Conservation (phyloP, 2,888 invertebrate species). For the Catonia carolina region DNA sequence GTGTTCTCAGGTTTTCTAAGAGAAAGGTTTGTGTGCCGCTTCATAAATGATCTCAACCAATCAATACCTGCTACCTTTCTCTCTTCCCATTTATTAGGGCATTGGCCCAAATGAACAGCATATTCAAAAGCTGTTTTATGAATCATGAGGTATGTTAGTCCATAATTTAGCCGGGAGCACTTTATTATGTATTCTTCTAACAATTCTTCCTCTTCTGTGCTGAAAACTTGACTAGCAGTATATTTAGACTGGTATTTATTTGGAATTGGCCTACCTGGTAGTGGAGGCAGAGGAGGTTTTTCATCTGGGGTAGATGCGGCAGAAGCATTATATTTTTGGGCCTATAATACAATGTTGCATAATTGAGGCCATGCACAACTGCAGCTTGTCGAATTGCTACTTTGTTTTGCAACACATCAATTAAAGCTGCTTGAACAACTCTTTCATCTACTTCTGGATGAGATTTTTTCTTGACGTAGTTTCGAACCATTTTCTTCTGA, state of each 20-base stretch:
- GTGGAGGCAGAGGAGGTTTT: too few relatives aligned
- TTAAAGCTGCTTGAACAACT: not conserved
- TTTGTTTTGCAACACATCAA: not conserved
- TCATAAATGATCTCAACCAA: not conserved
- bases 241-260: too few relatives aligned
- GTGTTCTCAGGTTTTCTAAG: not conserved
- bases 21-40: not conserved
- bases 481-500: not conserved
- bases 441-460: constrained; percentile 6
- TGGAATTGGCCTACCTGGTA: too few relatives aligned
- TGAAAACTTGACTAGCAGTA: not conserved
- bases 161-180: not conserved
- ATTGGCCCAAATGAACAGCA: not conserved
- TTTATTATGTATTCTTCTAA: not conserved
- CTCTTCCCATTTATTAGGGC: not conserved
- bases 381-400: not conserved
- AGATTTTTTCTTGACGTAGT: not conserved
- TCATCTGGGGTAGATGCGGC: too few relatives aligned
- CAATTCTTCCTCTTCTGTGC: not conserved
- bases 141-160: not conserved
- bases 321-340: too few relatives aligned
- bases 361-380: constrained; percentile 1
- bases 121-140: too few relatives aligned
- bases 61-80: not conserved
- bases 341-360: constrained; percentile 2